phyloP scores from a whole-genome alignment of 2,113 vertebrate species.

The Eubucco bourcierii region DNA sequence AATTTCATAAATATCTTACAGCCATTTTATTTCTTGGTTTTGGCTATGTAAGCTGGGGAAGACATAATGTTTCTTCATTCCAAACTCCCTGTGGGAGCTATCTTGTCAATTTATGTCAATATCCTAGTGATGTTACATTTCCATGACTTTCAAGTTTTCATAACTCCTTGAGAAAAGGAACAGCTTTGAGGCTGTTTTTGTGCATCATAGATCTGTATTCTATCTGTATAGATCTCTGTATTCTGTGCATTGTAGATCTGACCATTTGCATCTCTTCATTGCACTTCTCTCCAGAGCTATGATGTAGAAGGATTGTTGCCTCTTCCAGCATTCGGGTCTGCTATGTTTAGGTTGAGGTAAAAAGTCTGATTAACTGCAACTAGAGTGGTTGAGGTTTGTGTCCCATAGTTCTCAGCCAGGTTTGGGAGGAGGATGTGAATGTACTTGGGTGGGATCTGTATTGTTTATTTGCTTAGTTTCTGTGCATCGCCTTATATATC shows the following conservation, averaged over 20 bases:
- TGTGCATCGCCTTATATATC: not conserved
- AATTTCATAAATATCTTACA: not conserved
- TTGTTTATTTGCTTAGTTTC: not conserved
- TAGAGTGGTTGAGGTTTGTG: not conserved
- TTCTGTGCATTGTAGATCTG: not conserved
- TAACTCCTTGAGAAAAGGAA: not conserved
- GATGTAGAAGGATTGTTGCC: not conserved
- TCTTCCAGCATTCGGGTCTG: not conserved
- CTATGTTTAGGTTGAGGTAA: not conserved
- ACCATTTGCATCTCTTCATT: not conserved
- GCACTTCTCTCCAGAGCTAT: accelerated
- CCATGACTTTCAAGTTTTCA: not conserved
- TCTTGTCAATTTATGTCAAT: not conserved
- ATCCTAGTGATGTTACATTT: not conserved
- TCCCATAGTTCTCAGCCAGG: not conserved
- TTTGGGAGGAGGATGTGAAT: not conserved
- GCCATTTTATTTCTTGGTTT: not conserved
- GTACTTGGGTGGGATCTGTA: not conserved
- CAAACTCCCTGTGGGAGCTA: not conserved
- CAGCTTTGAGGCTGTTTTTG: not conserved
- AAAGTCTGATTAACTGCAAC: not conserved
- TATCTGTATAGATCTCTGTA: no score
- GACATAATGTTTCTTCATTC: not conserved
- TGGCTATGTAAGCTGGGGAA: not conserved
- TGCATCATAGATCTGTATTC: no score